Evolutionary conservation across 2,888 invertebrate species (phyloP), one percentile per base, ranked within the genome.

Genomic region (Pseudanteris insignis): DNA sequence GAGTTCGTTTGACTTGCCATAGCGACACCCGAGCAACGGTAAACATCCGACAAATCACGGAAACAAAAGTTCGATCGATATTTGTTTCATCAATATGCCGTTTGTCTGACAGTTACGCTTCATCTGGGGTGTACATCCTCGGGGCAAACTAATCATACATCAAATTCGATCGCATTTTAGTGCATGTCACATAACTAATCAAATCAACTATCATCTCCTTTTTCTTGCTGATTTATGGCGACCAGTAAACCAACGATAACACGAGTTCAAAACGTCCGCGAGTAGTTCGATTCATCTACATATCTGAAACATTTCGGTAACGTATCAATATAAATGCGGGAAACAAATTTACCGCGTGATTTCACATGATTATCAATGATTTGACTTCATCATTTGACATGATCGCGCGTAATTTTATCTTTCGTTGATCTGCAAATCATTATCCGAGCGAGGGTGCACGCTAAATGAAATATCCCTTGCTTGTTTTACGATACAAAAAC

Each of bases 131-230:
- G 38, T 18, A 34, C 47, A 48, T 60, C 54, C 54, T 54, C 54
- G 44, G 44, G 54, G 54, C 43, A 54, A 60, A 60, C 54, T 60
- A 60, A 60, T 60, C 60, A 54, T 54, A 60, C 60, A 48, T 60
- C 60, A 60, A 33, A 60, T 48, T 60, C 29, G 37, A 12, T 36
- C 38, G 9, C 34, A 48, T 38, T 60, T 48, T 60, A 60, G 54
- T 48, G 48, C 53, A 28, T 24, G 54, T 60, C 60, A 48, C 61
- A 61, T 61, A 61, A 61, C 61, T 61, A 61, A 61, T 61, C 61
- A 61, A 61, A 61, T 54, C 44, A 50, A 55, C 38, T 29, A 32
- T 11, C 32, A 46, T 37, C 50, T 48, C 32, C 50, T 46, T 55
- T 55, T 61, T 54, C 50, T 40, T 28, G 25, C 11, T 55, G 55